Evolutionary conservation across 2,888 invertebrate genomes (phyloP).

Genomic region (Rhamphomyia laevipes): DNA sequence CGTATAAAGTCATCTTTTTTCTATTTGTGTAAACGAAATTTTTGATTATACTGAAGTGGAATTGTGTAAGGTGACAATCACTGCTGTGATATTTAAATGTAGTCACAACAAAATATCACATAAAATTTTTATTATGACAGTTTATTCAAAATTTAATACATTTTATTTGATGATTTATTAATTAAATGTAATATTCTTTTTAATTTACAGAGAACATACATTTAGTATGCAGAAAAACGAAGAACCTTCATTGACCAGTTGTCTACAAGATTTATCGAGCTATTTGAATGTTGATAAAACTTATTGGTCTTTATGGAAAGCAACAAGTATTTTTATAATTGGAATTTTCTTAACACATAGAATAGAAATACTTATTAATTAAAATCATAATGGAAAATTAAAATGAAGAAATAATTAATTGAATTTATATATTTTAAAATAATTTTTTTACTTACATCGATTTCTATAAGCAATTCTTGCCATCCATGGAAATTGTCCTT

Average conservation of each 20-base stretch:
- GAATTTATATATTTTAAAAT: background rate
- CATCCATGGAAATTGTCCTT: constrained; percentile 50
- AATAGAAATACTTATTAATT: constrained; percentile 20
- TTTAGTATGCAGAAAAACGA: too few relatives aligned
- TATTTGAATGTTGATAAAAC: constrained; percentile 13
- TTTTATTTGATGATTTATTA: too few relatives aligned
- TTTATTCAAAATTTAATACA: too few relatives aligned
- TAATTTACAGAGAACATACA: too few relatives aligned
- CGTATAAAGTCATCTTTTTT: too few relatives aligned
- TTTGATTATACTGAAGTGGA: too few relatives aligned
- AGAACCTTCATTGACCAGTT: background rate
- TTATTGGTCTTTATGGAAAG: constrained; percentile 19
- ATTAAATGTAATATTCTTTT: too few relatives aligned
- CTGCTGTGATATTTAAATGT: too few relatives aligned
- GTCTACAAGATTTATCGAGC: constrained; percentile 5
- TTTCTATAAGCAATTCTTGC: constrained; percentile 37
- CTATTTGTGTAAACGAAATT: too few relatives aligned
- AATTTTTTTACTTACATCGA: constrained; percentile 31
- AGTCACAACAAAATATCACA: too few relatives aligned
- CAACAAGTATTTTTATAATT: constrained; percentile 20
- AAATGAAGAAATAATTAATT: constrained; percentile 2
- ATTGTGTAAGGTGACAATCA: too few relatives aligned
- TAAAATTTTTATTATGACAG: too few relatives aligned
- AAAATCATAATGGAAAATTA: constrained; percentile 8
- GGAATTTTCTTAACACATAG: constrained; percentile 23